Conservation (phyloP, 2,797 vertebrate species). For the Octomys mimax region DNA sequence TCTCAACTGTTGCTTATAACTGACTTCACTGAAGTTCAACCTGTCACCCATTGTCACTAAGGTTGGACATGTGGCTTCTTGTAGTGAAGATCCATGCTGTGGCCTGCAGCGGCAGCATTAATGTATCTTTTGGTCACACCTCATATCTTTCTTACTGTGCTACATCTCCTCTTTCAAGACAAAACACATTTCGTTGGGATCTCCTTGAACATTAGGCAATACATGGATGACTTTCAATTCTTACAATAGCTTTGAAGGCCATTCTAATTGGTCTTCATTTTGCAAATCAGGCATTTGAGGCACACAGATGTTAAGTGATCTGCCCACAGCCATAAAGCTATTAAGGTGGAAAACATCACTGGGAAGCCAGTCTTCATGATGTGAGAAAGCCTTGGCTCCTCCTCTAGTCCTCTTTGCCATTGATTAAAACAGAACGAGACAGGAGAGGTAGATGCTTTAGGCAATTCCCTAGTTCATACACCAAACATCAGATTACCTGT, state of each 20-base stretch:
- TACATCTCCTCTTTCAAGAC: neutral
- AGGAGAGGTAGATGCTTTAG: neutral
- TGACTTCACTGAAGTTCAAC: neutral
- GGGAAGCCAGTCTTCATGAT: neutral
- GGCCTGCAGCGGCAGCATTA: neutral
- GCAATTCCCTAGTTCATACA: neutral
- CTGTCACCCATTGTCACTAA: neutral
- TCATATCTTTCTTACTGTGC: neutral
- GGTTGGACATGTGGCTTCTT: neutral
- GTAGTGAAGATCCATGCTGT: neutral
- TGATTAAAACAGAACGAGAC: neutral
- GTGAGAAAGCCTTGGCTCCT: neutral
- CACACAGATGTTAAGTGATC: neutral
- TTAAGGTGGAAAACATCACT: neutral
- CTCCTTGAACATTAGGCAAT: neutral
- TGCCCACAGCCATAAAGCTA: neutral
- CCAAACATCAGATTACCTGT: neutral
- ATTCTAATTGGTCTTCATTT: neutral
- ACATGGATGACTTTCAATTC: neutral
- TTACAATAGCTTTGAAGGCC: neutral
- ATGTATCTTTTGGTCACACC: neutral
- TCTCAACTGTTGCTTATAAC: neutral
- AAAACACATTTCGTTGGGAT: neutral
- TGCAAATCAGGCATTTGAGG: neutral
- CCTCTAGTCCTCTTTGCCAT: neutral